phyloP scores from a whole-genome alignment of 2,797 vertebrate species.

The Cetoscarus ocellatus region DNA sequence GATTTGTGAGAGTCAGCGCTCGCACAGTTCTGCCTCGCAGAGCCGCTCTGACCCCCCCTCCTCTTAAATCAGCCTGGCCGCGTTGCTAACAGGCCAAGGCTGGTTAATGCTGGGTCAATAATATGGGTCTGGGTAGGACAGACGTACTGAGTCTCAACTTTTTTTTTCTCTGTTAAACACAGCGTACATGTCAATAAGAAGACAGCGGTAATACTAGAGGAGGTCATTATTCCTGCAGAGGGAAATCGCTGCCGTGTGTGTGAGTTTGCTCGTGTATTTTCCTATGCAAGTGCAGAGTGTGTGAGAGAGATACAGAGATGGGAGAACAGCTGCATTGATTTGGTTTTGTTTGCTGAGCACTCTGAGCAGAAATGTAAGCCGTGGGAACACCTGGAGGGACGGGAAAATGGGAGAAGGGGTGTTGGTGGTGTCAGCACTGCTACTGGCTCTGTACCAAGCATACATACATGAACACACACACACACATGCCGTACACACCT shows the following conservation, averaged over 20 bases:
- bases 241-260: conserved; percentile 40
- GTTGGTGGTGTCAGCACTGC: conserved; percentile 66
- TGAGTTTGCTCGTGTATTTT: conserved; percentile 23
- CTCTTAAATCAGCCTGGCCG: conserved; percentile 62
- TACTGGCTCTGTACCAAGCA: conserved; percentile 71
- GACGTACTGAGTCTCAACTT: conserved; percentile 48
- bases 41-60: conserved; percentile 55
- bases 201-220: conserved; percentile 52
- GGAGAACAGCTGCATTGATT: conserved; percentile 81
- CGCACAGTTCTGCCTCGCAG: conserved; percentile 62
- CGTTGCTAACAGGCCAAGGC: conserved; percentile 67
- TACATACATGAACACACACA: conserved; percentile 29
- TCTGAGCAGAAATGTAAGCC: conserved; percentile 78
- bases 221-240: conserved; percentile 61
- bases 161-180: conserved; percentile 61
- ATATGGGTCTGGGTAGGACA: conserved; percentile 59
- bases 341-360: conserved; percentile 77
- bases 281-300: conserved; percentile 29
- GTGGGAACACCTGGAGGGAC: conserved; percentile 83
- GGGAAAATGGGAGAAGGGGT: conserved; percentile 68
- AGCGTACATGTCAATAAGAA: conserved; percentile 56
- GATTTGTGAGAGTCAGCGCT: conserved; percentile 76
- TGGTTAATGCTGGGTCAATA: conserved; percentile 77
- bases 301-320: conserved; percentile 19
- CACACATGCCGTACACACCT: conserved; percentile 39